phyloP scores from a whole-genome alignment of 2,888 invertebrate species.

The Caradrina kadenii region DNA sequence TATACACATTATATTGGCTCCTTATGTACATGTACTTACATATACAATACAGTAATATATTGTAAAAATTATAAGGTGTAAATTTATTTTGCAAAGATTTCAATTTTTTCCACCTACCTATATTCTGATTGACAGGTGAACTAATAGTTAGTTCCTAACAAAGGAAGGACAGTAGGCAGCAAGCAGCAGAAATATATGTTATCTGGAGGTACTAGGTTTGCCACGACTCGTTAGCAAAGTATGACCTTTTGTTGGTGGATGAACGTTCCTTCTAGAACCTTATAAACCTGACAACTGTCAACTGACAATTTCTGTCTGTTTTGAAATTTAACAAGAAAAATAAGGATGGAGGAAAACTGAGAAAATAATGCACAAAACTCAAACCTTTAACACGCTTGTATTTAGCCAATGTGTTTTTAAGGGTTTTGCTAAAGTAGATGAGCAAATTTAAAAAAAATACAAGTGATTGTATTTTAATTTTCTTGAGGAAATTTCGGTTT shows the following conservation, averaged over 20 bases:
- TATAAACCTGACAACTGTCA: background rate
- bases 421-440: no score
- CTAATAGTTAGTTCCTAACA: background rate
- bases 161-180: background rate
- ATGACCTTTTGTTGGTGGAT: background rate
- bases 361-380: no score
- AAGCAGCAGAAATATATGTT: background rate
- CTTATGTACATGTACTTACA: background rate
- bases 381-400: no score
- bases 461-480: no score
- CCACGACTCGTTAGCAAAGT: background rate
- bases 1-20: slow-evolving; percentile 1
- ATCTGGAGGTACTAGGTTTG: background rate
- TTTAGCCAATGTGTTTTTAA: no score
- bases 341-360: no score
- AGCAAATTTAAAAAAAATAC: no score
- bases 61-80: background rate
- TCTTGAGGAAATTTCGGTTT: no score
- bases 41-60: slow-evolving; percentile 13
- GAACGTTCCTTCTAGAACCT: background rate
- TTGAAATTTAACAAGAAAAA: no score
- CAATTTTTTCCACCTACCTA: background rate
- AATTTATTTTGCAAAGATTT: slow-evolving; percentile 14
- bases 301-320: background rate
- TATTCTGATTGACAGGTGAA: no score